Evolutionary conservation across 2,113 vertebrate species (phyloP), one percentile per base, ranked within the genome.

Genomic region (Mobula hypostoma): DNA sequence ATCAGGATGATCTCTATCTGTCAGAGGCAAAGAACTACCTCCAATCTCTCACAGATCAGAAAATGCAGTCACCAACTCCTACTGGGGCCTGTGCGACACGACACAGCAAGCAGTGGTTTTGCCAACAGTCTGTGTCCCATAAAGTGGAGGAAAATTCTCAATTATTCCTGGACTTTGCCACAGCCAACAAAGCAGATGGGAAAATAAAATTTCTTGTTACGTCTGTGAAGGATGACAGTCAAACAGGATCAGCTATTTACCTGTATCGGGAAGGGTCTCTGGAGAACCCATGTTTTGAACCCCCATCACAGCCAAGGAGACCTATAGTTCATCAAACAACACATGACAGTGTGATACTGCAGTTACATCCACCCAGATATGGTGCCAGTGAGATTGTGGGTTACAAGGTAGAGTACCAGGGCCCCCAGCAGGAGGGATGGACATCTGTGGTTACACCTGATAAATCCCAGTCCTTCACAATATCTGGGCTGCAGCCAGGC

Each of bases 221-320:
- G 5, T 66, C 61, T n/a, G 27, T 63, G 48, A 48, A 48, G 48
- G 48, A 48, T 48, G 48, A 48, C 48, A 48, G 48, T 4, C 48
- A 48, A 48, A 61, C 58, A 29, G 61, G 85, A 90, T 29, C 85
- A 63, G 63, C 29, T 27, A 90, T 90, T 90, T 90, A 66, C 61
- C 85, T 90, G 85, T 90, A 66, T 90, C 27, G n/a, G 61, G 11
- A 19, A 63, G 85, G 79, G 48, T 40, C 27, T 8, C 90, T 94
- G 36, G 29, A 94, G 78, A 94, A 1, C 24, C 29, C 66, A 5
- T 85, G 17, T 48, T 95, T 95, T 68, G 68, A 94, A 66, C 32
- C 94, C 17, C 95, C 95, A 14, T 36, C 94, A 74, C 95, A 94
- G 77, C 36, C 72, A 94, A 77, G 82, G 76, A 29, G 0, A 63